A percentile compares a stretch with the other conserved stretches of the same genome.
Conservation (phyloP, 2,113 vertebrate genomes). For the Brachyhypopomus gauderio region DNA sequence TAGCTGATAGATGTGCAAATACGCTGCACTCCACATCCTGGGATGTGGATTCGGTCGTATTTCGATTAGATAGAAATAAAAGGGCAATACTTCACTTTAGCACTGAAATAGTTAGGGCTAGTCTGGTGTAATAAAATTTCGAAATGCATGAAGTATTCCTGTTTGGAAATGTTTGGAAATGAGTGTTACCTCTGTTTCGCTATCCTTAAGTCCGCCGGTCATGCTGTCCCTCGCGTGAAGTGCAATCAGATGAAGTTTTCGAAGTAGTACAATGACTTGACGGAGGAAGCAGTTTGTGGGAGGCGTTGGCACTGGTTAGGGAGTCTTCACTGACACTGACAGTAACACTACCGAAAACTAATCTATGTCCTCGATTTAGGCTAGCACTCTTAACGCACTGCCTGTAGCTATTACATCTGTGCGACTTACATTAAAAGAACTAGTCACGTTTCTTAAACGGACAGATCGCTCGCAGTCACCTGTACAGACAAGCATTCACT, state of each 20-base stretch:
- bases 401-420: background rate
- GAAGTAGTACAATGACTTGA: slow-evolving; percentile 62
- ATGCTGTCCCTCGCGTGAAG: slow-evolving; percentile 77
- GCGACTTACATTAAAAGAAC: background rate
- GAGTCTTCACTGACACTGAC: slow-evolving; percentile 40
- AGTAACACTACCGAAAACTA: background rate
- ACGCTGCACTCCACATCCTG: background rate
- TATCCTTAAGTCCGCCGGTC: slow-evolving; percentile 89
- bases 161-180: too few relatives aligned
- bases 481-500: slow-evolving; percentile 30
- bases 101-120: too few relatives aligned
- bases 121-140: too few relatives aligned
- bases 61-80: background rate
- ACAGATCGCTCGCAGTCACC: slow-evolving; percentile 47
- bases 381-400: background rate
- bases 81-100: background rate
- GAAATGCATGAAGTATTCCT: too few relatives aligned
- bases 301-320: slow-evolving; percentile 70
- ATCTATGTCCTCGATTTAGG: slow-evolving; percentile 21
- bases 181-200: slow-evolving; percentile 77
- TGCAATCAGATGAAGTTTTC: slow-evolving; percentile 63
- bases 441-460: background rate
- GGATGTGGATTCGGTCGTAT: slow-evolving; percentile 10
- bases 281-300: slow-evolving; percentile 67
- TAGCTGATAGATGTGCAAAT: slow-evolving; percentile 18